phyloP scores from a whole-genome alignment of 2,113 vertebrate species.

The Calonectris borealis region DNA sequence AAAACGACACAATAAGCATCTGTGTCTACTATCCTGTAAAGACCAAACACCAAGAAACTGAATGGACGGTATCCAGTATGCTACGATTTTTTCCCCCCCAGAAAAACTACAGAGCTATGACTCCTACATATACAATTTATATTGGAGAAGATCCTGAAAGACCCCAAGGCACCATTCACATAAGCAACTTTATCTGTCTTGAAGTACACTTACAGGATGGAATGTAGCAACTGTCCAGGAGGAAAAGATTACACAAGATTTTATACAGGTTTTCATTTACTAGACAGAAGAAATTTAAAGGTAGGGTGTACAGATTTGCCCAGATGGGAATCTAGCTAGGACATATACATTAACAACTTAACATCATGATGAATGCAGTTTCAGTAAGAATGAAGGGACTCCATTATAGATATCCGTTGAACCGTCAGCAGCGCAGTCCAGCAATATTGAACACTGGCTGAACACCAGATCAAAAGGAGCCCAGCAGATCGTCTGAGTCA shows the following conservation, averaged over 20 bases:
- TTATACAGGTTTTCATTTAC: neutral
- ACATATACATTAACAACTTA: neutral
- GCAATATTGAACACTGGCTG: neutral
- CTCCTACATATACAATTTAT: conserved; percentile 3
- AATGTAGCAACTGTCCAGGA: neutral
- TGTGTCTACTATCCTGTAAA: neutral
- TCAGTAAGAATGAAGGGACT: neutral
- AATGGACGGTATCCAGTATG: neutral
- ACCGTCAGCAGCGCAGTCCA: neutral
- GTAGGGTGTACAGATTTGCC: neutral
- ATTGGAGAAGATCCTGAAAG: conserved; percentile 28
- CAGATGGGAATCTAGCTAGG: neutral
- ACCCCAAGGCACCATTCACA: neutral
- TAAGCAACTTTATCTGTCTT: conserved; percentile 17
- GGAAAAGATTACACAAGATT: neutral
- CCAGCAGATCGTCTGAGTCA: fast-evolving
- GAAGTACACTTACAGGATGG: neutral
- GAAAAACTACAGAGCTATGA: neutral
- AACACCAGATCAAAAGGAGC: neutral
- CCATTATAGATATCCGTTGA: neutral
- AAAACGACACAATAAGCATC: neutral
- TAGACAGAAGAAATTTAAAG: neutral
- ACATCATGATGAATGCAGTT: neutral
- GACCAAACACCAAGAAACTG: neutral
- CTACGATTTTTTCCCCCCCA: neutral